These are phyloP conservation scores for Mythimna impura DNA, from an alignment of 2,888 invertebrate species.

Conservation along the genomic window DNA sequence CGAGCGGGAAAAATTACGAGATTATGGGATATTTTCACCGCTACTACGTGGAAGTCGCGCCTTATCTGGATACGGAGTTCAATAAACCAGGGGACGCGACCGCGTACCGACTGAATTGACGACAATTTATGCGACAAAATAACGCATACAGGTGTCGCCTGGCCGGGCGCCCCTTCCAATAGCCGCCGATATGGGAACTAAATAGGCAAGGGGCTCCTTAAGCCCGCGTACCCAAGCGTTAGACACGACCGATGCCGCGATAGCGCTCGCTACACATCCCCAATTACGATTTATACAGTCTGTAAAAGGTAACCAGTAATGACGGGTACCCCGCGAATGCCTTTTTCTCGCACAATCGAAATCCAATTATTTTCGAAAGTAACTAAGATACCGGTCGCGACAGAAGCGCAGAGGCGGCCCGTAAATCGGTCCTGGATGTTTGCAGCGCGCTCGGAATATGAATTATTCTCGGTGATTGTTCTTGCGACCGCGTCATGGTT, in stretches of 20 bases:
- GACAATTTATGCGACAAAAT: slow-evolving; percentile 88
- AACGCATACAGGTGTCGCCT: slow-evolving; percentile 89
- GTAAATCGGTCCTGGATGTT: slow-evolving; percentile 87
- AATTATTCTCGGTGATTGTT: slow-evolving; percentile 90
- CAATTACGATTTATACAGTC: slow-evolving; percentile 87
- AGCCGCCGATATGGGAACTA: slow-evolving; percentile 82
- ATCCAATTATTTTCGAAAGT: slow-evolving; percentile 89
- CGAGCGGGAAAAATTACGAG: slow-evolving; percentile 79
- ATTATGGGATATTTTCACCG: slow-evolving; percentile 81
- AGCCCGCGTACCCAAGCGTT: slow-evolving; percentile 81
- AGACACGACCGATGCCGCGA: slow-evolving; percentile 83
- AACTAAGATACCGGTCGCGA: slow-evolving; percentile 85
- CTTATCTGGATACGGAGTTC: slow-evolving; percentile 85
- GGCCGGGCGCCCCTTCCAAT: slow-evolving; percentile 83
- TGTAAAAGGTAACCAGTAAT: slow-evolving; percentile 88
- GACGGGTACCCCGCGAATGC: slow-evolving; percentile 80
- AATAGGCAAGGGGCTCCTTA: slow-evolving; percentile 83
- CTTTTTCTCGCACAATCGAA: slow-evolving; percentile 88
- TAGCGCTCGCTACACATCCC: slow-evolving; percentile 81
- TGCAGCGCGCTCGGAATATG: slow-evolving; percentile 89
- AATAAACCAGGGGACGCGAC: slow-evolving; percentile 84
- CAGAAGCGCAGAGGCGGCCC: slow-evolving; percentile 82
- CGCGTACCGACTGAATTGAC: slow-evolving; percentile 82
- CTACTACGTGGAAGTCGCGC: slow-evolving; percentile 73
- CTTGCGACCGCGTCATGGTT: slow-evolving; percentile 89